A percentile compares a stretch with the other conserved stretches of the same genome.
phyloP scores from a whole-genome alignment of 2,113 vertebrate species.

The Parus major region DNA sequence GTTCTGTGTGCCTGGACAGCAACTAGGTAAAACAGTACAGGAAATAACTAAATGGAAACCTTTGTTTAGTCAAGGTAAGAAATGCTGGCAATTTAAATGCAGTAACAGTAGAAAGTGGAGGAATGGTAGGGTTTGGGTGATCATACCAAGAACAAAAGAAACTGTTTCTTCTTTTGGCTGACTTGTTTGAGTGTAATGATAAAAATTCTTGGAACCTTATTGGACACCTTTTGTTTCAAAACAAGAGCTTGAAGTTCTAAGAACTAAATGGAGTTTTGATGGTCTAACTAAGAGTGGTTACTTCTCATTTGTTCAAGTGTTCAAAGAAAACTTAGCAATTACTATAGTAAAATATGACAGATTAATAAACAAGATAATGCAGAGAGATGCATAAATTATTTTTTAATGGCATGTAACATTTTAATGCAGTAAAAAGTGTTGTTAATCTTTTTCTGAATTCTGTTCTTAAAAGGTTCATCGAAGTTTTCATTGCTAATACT shows the following conservation, averaged over 20 bases:
- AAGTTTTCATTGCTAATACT: not conserved
- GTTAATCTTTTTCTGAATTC: slow-evolving; percentile 14
- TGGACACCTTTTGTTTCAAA: not conserved
- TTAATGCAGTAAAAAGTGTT: slow-evolving; percentile 13
- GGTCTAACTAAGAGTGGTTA: slow-evolving; percentile 8
- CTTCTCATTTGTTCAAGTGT: slow-evolving; percentile 19
- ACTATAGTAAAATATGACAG: slow-evolving; percentile 11
- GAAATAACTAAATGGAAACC: not conserved
- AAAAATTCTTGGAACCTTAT: not conserved
- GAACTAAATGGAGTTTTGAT: not conserved
- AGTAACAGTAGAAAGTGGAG: not conserved
- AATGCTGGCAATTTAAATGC: not conserved
- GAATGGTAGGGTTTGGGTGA: not conserved
- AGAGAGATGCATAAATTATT: slow-evolving; percentile 23
- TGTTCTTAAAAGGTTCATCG: slow-evolving; percentile 1
- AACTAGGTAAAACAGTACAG: not conserved
- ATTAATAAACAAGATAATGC: slow-evolving; percentile 21
- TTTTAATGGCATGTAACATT: slow-evolving; percentile 16
- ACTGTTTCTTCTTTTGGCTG: not conserved
- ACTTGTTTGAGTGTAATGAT: not conserved
- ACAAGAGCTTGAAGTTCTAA: not conserved
- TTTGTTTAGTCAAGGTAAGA: not conserved
- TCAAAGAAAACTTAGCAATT: slow-evolving; percentile 8
- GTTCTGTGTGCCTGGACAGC: not conserved
- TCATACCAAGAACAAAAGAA: not conserved